Conservation (phyloP, 2,113 vertebrate species). For the Aix galericulata region DNA sequence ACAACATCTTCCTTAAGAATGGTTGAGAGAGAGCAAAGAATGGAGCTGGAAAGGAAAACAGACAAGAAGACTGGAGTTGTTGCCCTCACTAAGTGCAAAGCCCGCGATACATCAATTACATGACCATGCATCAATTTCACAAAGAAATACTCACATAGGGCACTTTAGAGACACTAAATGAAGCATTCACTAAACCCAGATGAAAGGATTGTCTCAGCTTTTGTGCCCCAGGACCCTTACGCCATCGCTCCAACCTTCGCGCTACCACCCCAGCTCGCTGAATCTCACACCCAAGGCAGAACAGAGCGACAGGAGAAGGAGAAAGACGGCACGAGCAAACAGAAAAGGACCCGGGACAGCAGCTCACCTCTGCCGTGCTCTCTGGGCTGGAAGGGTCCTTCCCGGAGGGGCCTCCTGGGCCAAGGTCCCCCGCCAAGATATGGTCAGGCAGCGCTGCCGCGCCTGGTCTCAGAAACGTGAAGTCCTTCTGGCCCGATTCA, state of each 20-base stretch:
- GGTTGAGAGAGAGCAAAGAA: not conserved
- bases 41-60: accelerated
- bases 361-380: slow-evolving; percentile 21
- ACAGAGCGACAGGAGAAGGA: not conserved
- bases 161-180: not conserved
- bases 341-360: not conserved
- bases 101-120: accelerated
- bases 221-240: accelerated
- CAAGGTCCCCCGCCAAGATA: not conserved
- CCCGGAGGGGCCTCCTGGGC: not conserved
- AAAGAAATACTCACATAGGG: accelerated
- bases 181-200: not conserved
- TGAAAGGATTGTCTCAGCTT: not conserved
- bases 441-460: not conserved
- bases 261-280: accelerated
- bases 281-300: accelerated
- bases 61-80: not conserved
- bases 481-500: slow-evolving; percentile 13
- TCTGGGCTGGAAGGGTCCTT: not conserved
- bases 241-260: accelerated
- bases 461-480: slow-evolving; percentile 8
- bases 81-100: not conserved
- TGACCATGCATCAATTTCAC: not conserved
- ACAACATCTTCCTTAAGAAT: not conserved
- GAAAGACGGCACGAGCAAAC: accelerated